phyloP scores from a whole-genome alignment of 2,888 invertebrate genomes.

The Lithophane ornitopus region DNA sequence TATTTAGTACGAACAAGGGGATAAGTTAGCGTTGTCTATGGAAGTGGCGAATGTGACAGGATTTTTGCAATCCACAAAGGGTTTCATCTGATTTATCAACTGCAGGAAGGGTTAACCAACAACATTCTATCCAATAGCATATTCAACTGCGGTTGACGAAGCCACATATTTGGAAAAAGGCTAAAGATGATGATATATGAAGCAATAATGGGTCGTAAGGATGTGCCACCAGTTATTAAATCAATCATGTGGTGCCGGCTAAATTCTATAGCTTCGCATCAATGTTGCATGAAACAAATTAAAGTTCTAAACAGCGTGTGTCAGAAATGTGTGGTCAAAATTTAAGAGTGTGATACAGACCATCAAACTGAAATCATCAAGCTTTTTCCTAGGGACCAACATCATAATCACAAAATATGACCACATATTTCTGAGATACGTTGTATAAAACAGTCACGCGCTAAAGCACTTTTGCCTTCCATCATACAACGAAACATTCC shows the following conservation, averaged over 20 bases:
- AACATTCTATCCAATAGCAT: not conserved
- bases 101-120: not conserved
- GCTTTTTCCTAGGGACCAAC: too few relatives aligned
- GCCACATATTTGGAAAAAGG: not conserved
- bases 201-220: not conserved
- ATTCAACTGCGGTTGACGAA: not conserved
- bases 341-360: too few relatives aligned
- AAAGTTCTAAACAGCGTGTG: not conserved
- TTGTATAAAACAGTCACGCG: not conserved
- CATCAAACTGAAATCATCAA: too few relatives aligned
- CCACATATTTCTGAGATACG: too few relatives aligned
- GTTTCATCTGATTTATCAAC: not conserved
- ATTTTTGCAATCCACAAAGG: conserved; percentile 29
- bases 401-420: too few relatives aligned
- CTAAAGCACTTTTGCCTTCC: conserved; percentile 27
- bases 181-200: not conserved
- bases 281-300: not conserved
- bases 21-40: conserved; percentile 60
- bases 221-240: not conserved
- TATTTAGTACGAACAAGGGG: conserved; percentile 75
- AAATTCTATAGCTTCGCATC: not conserved
- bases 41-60: conserved; percentile 47
- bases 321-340: too few relatives aligned
- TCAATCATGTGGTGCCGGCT: not conserved
- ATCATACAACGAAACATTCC: conserved; percentile 10